Conservation (phyloP, 2,797 vertebrate species). For the Coluber constrictor region DNA sequence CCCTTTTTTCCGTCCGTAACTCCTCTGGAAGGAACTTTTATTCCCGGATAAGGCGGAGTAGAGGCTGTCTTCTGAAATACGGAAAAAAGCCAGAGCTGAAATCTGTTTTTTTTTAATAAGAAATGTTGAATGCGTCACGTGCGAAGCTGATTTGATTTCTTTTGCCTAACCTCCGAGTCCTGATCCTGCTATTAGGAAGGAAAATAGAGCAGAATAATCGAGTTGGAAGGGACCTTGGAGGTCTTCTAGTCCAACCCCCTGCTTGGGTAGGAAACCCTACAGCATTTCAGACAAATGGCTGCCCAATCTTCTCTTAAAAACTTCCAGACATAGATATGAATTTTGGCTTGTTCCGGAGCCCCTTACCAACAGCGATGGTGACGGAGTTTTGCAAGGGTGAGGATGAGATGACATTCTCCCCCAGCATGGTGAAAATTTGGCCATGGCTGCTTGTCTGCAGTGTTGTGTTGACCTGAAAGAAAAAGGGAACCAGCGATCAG, state of each 20-base stretch:
- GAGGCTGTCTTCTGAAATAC: slow-evolving; percentile 72
- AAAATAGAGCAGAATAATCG: not conserved
- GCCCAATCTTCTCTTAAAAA: too few species aligned
- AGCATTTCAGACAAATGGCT: too few species aligned
- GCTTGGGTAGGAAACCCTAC: too few species aligned
- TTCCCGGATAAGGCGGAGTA: slow-evolving; percentile 79
- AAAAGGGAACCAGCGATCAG: not conserved
- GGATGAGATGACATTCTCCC: slow-evolving; percentile 71
- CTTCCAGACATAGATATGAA: too few species aligned
- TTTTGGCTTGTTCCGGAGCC: not conserved
- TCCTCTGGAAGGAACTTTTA: slow-evolving; percentile 74
- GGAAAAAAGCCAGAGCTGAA: too few species aligned
- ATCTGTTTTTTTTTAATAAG: not conserved
- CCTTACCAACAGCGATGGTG: slow-evolving; percentile 74
- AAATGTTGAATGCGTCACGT: not conserved
- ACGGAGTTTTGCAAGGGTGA: slow-evolving; percentile 75
- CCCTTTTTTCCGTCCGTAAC: slow-evolving; percentile 75
- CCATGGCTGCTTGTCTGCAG: slow-evolving; percentile 65
- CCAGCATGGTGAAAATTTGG: slow-evolving; percentile 57
- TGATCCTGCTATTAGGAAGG: not conserved
- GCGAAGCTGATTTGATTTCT: not conserved
- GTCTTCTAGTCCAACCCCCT: too few species aligned
- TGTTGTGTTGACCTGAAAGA: slow-evolving; percentile 69
- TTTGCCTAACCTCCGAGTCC: too few species aligned
- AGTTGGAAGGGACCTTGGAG: too few species aligned